Evolutionary conservation across 2,113 vertebrate species (phyloP).

Genomic region (Eulemur macaco): DNA sequence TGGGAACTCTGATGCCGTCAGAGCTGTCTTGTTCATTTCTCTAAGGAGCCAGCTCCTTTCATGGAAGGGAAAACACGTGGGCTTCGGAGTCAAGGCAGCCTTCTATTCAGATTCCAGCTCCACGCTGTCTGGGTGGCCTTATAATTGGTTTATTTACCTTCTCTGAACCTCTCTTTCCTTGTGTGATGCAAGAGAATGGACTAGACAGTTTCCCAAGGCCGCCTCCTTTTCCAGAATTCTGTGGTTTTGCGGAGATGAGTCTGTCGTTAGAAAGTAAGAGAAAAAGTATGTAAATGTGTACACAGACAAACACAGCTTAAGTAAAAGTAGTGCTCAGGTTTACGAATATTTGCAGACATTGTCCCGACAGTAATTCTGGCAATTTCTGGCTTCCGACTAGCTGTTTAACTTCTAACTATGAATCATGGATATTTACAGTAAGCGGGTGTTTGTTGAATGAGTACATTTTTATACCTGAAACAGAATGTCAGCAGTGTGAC

Average conservation of each 20-base stretch:
- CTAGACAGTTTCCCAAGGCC: neutral
- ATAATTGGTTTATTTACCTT: neutral
- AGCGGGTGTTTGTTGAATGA: neutral
- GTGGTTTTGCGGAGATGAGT: neutral
- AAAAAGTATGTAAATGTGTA: neutral
- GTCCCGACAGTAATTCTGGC: neutral
- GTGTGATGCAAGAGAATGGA: neutral
- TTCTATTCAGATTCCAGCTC: neutral
- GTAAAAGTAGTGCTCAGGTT: neutral
- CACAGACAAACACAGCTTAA: neutral
- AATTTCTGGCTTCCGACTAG: neutral
- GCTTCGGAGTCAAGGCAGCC: neutral
- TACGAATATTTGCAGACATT: neutral
- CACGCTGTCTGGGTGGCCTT: neutral
- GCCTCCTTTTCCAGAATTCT: neutral
- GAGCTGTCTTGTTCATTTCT: neutral
- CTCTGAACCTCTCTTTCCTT: neutral
- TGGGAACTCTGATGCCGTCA: neutral
- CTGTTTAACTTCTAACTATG: neutral
- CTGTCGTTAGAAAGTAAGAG: neutral
- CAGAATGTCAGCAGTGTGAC: accelerated
- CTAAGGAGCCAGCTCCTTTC: neutral
- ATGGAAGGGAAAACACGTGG: neutral
- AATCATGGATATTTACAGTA: neutral
- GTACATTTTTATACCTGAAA: neutral